Evolutionary conservation across 2,797 vertebrate genomes (phyloP), one percentile per base, ranked within the genome.

Genomic region (Pempheris klunzingeri): DNA sequence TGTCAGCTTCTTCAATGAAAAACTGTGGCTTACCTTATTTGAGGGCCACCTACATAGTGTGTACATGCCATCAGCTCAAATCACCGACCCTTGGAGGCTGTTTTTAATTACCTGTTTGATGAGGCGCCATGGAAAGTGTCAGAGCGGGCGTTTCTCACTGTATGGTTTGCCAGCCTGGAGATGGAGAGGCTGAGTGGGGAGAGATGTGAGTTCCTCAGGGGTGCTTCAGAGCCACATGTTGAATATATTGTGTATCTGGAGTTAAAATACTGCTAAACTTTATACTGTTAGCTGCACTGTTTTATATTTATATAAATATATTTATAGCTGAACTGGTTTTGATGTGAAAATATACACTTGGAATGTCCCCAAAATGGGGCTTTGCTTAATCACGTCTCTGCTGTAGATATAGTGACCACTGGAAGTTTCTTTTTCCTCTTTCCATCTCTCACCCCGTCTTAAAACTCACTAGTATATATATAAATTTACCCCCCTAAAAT

Each of bases 101-200:
- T 39, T 90, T 89, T 83, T 90, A 91, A 92, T 91, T 79, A 92
- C 71, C 71, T 74, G 75, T 71, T 44, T 90, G 87, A 92, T 86
- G 89, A 88, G 81, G 74, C 70, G 2, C 69, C 78, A 58, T 84
- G 86, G 80, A 91, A 89, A 89, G 77, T 85, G 78, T 86, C 77
- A 54, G 75, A 82, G 67, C 39, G 43, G 66, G 67, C 34, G 41
- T 73, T 82, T 85, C 71, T 80, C 72, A 61, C 39, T 34, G 58
- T 41, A 38, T 22, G 59, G 41, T 39, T 67, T 46, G 55, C 60
- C 73, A 77, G 74, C 39, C 12, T 58, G 69, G 77, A 74, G 71
- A 63, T n/a, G 60, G 30, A 59, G 71, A 66, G 60, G 49, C 43
- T 62, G 55, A 60, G 34, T 24, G 39, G 44, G 57, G 54, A 38